Evolutionary conservation across 2,888 invertebrate species (phyloP), one percentile per base, ranked within the genome.

Genomic region (Pseudanteris insignis): DNA sequence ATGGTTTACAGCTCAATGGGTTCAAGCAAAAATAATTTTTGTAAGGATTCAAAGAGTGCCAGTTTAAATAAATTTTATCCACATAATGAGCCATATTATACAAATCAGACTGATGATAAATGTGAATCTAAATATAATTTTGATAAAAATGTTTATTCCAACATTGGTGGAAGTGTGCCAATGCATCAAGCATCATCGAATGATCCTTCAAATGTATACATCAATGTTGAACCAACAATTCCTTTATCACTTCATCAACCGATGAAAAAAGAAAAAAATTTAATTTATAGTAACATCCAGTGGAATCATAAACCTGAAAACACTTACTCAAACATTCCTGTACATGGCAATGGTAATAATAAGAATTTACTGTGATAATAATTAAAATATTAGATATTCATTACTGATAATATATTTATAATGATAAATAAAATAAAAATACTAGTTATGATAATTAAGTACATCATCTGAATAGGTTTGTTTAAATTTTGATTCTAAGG

Each of bases 301-400:
- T 83, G 84, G 77, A 81, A 83, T 34, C 72, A 79, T 46, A 81
- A 73, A 70, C 78, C 72, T 9, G 82, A 81, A 64, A 77, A 81
- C 47, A 83, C 86, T 24, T 89, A 89, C 70, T 86, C 86, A 61
- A 88, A 88, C 73, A 74, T 87, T 67, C 68, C 74, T 24, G 54
- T 64, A 15, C 76, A 77, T 48, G 67, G 53, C 61, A 72, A 67
- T 54, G 74, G 75, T 77, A 65, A 62, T 26, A n/a, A n/a, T n/a
- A n/a, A n/a, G n/a, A n/a, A n/a, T n/a, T n/a, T n/a, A n/a, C n/a
- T n/a, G n/a, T n/a, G n/a, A n/a, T n/a, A n/a, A n/a, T n/a, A n/a
- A n/a, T n/a, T n/a, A n/a, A n/a, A n/a, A n/a, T n/a, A n/a, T n/a
- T n/a, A n/a, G n/a, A n/a, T n/a, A n/a, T n/a, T n/a, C n/a, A n/a